phyloP scores from a whole-genome alignment of 2,888 invertebrate species.

The Dasysyrphus albostriatus region DNA sequence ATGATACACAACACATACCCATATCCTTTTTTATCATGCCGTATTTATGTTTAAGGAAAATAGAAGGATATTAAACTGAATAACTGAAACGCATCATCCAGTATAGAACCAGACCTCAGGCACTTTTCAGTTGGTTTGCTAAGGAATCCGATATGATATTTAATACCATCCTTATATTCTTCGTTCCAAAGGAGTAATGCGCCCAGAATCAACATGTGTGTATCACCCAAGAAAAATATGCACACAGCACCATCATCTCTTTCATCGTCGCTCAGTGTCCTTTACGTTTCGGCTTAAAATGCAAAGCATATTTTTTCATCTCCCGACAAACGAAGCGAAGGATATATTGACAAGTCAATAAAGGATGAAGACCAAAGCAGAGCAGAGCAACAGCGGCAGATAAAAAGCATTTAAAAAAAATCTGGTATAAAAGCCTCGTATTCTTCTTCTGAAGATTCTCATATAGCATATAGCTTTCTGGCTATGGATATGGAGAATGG shows the following conservation, averaged over 20 bases:
- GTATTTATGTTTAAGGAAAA: constrained; percentile 30
- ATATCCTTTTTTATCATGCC: constrained; percentile 14
- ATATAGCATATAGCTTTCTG: too few relatives aligned
- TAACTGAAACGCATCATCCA: constrained; percentile 50
- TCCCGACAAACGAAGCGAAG: constrained; percentile 18
- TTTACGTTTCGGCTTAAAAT: constrained; percentile 29
- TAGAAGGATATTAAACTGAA: constrained; percentile 59
- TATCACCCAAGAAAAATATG: constrained; percentile 43
- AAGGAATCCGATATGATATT: constrained; percentile 48
- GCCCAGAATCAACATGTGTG: constrained; percentile 57
- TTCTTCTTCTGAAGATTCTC: constrained; percentile 25
- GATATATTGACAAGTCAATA: constrained; percentile 66
- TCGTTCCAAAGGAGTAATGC: constrained; percentile 28
- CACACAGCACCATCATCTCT: constrained; percentile 17
- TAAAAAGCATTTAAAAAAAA: constrained; percentile 50
- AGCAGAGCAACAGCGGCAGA: constrained; percentile 28
- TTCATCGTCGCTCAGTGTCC: not conserved
- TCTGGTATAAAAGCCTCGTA: constrained; percentile 11
- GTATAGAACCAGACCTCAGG: constrained; percentile 41
- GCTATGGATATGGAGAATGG: not conserved
- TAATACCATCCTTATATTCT: constrained; percentile 18
- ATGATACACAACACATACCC: not conserved
- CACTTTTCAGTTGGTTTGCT: constrained; percentile 57
- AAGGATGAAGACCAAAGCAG: constrained; percentile 25
- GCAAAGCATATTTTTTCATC: constrained; percentile 44